Base-by-base conservation (phyloP, 2,113 vertebrate species). In the Notechis scutatus region DNA sequence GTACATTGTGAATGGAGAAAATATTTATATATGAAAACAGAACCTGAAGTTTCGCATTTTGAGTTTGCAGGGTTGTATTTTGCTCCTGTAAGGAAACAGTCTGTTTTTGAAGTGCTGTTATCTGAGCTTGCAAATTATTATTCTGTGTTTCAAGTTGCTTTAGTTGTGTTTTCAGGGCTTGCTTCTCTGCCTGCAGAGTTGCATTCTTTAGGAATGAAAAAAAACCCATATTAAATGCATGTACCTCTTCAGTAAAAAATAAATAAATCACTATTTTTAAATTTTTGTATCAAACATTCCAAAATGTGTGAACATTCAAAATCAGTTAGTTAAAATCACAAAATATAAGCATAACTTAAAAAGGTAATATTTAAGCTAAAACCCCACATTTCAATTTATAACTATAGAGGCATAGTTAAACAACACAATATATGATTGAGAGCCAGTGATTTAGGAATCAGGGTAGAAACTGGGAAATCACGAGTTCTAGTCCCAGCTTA, bases 31-130 rank as follows among this genome's bases (percentile, higher is more conserved):
- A 94, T 74, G 92, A 94, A 95, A 96, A n/a, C 26, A 61, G 91
- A 93, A 99, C 99, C 99, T 99, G 99, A 91, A 99, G 98, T 94
- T 99, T 99, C 94, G 99, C 99, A 69, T 99, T 99, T 95, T 99
- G 99, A 1, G 98, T 99, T 94, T 99, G 99, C 10, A 99, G 97
- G 1, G 98, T 98, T 0, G 99, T 99, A 94, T 99, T 99, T 95
- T 99, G 99, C 93, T 99, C 99, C 95, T 99, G 99, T 86, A 99
- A 95, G 14, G 99, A 98, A 47, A 98, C 98, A 0, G 98, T 99
- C 96, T 99, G 99, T 47, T 98, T 98, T 97, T 99, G 99, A 95
- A 99, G 98, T 0, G 99, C 98, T 88, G 99, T 97, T 90, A 99
- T 99, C 97, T 99, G 99, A 91, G 99, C 98, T 98, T 99, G 99